A percentile compares a stretch with the other conserved stretches of the same genome.
Conservation (phyloP, 2,797 vertebrate species). For the Masticophis lateralis region DNA sequence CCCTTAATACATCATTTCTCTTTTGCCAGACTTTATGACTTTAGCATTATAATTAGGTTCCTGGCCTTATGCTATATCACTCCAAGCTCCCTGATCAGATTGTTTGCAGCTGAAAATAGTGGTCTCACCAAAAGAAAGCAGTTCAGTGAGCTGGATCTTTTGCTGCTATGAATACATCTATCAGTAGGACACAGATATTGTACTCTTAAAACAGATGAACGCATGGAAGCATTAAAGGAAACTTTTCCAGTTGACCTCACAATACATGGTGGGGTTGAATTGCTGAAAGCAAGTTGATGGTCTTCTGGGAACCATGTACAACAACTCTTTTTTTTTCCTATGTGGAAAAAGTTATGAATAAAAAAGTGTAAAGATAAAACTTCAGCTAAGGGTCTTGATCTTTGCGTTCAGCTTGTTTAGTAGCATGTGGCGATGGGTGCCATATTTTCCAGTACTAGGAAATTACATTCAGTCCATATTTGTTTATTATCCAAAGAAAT, state of each 20-base stretch:
- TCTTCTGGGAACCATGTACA: background rate
- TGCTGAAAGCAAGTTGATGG: background rate
- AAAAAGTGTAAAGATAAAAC: background rate
- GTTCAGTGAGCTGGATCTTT: background rate
- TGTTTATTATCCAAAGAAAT: background rate
- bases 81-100: background rate
- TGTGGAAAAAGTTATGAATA: background rate
- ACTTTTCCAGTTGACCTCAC: constrained; percentile 24
- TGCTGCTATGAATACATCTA: background rate
- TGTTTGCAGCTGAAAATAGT: background rate
- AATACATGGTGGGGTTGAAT: background rate
- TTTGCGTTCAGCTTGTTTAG: background rate
- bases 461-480: background rate
- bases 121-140: background rate
- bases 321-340: background rate
- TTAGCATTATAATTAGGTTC: background rate
- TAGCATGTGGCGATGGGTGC: background rate
- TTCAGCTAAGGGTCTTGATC: background rate
- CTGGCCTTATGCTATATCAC: background rate
- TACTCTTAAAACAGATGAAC: background rate
- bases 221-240: constrained; percentile 2
- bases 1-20: background rate
- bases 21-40: background rate
- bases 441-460: background rate
- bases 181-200: background rate